Evolutionary conservation across 2,113 vertebrate species (phyloP).

Genomic region (Pao palembangensis): DNA sequence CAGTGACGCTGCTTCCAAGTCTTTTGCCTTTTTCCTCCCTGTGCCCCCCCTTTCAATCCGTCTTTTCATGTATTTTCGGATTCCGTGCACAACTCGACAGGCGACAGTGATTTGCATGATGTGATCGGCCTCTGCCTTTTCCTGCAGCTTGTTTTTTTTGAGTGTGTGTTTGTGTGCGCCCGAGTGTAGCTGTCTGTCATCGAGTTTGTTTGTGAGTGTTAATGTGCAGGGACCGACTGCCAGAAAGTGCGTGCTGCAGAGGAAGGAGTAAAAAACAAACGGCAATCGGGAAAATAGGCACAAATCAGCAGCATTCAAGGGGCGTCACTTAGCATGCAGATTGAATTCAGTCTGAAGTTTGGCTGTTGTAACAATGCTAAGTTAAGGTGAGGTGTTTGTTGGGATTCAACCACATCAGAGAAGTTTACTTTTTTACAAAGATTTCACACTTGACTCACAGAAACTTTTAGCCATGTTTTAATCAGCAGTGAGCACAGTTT

Average conservation of each 20-base stretch:
- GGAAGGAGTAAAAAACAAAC: conserved; percentile 2
- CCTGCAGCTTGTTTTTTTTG: conserved; percentile 55
- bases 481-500: conserved; percentile 22
- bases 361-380: conserved; percentile 21
- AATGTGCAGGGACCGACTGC: conserved; percentile 43
- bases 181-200: conserved; percentile 28
- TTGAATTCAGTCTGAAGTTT: conserved; percentile 48
- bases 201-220: conserved; percentile 42
- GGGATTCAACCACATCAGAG: conserved; percentile 43
- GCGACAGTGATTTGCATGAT: conserved; percentile 67
- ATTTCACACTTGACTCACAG: conserved; percentile 36
- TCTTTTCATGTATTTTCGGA: conserved; percentile 38
- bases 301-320: conserved; percentile 42
- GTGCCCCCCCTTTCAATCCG: neutral
- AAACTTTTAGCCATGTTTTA: conserved; percentile 27
- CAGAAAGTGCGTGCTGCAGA: conserved; percentile 49
- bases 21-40: conserved; percentile 13
- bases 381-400: conserved; percentile 40
- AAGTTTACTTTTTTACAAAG: conserved; percentile 7
- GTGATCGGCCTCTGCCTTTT: conserved; percentile 58
- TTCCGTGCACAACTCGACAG: conserved; percentile 52
- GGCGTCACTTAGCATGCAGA: conserved; percentile 30
- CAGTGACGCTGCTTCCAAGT: conserved; percentile 9
- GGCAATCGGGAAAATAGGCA: conserved; percentile 53
- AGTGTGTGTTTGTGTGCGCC: conserved; percentile 26